These are phyloP conservation scores for Serilophus lunatus DNA, from an alignment of 2,113 vertebrate genomes.

Conservation along the genomic window DNA sequence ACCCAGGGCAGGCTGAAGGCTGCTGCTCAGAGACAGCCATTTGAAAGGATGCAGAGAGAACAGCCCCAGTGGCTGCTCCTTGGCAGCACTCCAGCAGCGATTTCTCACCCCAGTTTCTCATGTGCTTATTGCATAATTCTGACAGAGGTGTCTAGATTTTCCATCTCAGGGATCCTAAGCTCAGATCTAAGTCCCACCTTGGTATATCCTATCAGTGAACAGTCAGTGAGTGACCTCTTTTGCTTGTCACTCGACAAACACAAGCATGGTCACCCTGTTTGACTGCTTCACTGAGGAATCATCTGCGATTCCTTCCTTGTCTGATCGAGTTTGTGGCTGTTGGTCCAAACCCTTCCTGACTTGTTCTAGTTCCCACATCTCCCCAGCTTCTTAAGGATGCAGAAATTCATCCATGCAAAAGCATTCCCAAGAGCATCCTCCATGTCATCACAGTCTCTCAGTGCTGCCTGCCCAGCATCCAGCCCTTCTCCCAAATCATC, in stretches of 20 bases:
- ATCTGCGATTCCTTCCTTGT: not conserved
- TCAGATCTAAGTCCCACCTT: not conserved
- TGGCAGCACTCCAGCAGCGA: not conserved
- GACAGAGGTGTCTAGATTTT: not conserved
- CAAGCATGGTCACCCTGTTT: not conserved
- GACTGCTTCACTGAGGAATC: not conserved
- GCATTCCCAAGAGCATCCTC: not conserved
- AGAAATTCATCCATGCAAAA: not conserved
- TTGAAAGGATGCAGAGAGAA: not conserved
- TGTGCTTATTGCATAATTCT: not conserved
- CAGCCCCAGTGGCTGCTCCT: not conserved
- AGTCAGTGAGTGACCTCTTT: not conserved
- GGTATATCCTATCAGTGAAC: not conserved
- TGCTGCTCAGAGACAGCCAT: not conserved
- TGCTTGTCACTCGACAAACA: not conserved
- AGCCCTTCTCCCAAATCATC: not conserved
- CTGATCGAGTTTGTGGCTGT: not conserved
- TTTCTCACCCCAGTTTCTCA: not conserved
- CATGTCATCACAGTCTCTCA: rapidly evolving
- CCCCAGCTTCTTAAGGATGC: not conserved
- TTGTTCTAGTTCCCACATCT: not conserved
- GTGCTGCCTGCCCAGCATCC: not conserved
- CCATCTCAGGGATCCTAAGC: not conserved
- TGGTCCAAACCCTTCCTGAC: not conserved
- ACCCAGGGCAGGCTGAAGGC: not conserved